phyloP scores from a whole-genome alignment of 1,140 invertebrate genomes.

The Drosophila sp. region DNA sequence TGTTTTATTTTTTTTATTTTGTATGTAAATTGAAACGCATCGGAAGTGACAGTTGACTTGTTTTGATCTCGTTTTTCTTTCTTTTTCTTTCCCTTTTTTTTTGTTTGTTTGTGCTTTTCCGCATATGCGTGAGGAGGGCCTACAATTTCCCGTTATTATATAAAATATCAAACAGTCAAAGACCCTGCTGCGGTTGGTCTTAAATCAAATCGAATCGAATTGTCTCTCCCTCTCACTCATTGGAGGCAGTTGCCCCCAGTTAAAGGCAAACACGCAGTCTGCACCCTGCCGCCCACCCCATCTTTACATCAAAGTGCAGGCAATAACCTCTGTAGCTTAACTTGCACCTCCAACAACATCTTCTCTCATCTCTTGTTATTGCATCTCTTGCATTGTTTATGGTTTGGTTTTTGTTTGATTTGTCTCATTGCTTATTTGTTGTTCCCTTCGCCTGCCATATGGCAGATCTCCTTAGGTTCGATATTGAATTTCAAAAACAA shows the following conservation, averaged over 20 bases:
- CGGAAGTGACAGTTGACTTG: slow-evolving; percentile 38
- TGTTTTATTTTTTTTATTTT: neutral
- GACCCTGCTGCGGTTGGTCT: slow-evolving; percentile 43
- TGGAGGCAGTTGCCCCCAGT: slow-evolving; percentile 7
- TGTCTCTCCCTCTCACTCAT: neutral
- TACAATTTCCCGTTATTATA: slow-evolving; percentile 31
- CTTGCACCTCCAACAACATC: neutral
- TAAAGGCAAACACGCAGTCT: slow-evolving; percentile 35
- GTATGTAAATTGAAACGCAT: slow-evolving; percentile 44
- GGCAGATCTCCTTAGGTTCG: neutral
- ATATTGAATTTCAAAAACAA: slow-evolving; percentile 1
- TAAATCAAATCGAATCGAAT: slow-evolving; percentile 12
- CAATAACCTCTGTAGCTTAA: slow-evolving; percentile 31
- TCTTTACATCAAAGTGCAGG: slow-evolving; percentile 14
- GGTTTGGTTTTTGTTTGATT: slow-evolving; percentile 8
- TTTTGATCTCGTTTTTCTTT: slow-evolving; percentile 33
- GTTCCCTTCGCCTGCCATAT: neutral
- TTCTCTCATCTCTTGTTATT: slow-evolving; percentile 3
- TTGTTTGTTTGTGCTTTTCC: slow-evolving; percentile 15
- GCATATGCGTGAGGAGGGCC: slow-evolving; percentile 13
- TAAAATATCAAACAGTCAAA: slow-evolving; percentile 53
- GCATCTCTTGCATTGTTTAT: slow-evolving; percentile 7
- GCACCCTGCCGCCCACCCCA: neutral
- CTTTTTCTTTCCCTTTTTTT: neutral
- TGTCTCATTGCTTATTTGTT: slow-evolving; percentile 8